Conservation (phyloP, 2,797 vertebrate species). For the Melanotaenia parkinsoni region DNA sequence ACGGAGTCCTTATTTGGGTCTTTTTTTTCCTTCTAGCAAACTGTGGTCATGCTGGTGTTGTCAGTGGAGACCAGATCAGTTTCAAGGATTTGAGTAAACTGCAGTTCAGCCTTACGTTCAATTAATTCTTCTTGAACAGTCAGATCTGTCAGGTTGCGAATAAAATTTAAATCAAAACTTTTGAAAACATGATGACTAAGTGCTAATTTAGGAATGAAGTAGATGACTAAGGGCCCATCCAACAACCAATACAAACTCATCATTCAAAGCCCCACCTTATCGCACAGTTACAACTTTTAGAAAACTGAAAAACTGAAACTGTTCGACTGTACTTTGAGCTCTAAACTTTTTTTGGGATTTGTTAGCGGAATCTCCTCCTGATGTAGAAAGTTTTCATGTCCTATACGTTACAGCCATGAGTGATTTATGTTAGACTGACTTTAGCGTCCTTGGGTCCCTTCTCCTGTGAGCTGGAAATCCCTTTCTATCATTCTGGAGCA, state of each 20-base stretch:
- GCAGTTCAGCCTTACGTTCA: not conserved
- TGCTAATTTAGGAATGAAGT: no score
- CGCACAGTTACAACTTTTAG: no score
- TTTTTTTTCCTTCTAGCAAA: not conserved
- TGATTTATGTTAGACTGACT: not conserved
- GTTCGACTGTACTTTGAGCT: not conserved
- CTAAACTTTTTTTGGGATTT: not conserved
- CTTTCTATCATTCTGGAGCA: not conserved
- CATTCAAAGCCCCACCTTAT: no score
- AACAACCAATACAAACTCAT: no score
- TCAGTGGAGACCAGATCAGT: not conserved
- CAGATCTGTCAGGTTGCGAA: no score
- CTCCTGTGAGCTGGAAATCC: not conserved
- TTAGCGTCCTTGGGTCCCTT: not conserved
- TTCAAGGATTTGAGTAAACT: not conserved
- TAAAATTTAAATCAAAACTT: no score
- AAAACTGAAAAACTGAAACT: not conserved
- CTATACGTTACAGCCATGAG: not conserved
- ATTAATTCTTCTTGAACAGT: no score
- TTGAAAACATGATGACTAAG: no score
- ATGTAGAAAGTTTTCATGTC: not conserved
- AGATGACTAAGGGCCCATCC: no score
- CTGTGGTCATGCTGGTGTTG: slow-evolving; percentile 12
- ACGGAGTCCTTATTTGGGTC: slow-evolving; percentile 15
- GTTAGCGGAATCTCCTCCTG: not conserved